Percentiles rank a stretch among this genome's conserved stretches.
These are phyloP conservation scores for Ariopsis seemanni DNA, from an alignment of 2,113 vertebrate genomes.

Conservation along the genomic window DNA sequence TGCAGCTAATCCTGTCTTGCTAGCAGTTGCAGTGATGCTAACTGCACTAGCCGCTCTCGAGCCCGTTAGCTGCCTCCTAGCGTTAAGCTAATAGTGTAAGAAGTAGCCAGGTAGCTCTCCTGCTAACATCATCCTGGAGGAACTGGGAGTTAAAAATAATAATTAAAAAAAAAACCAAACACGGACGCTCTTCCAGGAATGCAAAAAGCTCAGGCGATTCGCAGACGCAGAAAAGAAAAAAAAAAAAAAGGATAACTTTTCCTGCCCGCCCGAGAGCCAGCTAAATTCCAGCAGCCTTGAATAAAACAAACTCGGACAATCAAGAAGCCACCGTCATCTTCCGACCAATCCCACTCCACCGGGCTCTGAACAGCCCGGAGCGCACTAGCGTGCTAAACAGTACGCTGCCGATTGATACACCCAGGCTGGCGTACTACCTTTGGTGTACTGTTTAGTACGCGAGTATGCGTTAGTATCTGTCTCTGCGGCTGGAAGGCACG, in stretches of 20 bases:
- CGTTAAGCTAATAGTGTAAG: not conserved
- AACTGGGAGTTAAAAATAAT: no score
- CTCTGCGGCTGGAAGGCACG: slow-evolving; percentile 45
- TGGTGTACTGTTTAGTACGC: not conserved
- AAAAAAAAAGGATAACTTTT: slow-evolving; percentile 19
- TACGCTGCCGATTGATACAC: no score
- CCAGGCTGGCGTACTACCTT: not conserved
- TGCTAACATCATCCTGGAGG: slow-evolving; percentile 11
- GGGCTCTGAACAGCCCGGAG: not conserved
- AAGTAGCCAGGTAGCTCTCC: slow-evolving; percentile 32
- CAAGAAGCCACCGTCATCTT: slow-evolving; percentile 60
- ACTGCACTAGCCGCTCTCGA: not conserved
- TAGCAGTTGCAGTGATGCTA: not conserved
- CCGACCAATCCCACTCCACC: slow-evolving; percentile 51
- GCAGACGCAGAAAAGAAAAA: not conserved
- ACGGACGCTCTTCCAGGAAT: not conserved
- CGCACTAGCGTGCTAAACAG: not conserved
- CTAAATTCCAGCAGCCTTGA: slow-evolving; percentile 47
- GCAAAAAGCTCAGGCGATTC: no score
- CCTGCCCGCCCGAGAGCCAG: not conserved
- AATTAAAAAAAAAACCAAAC: not conserved
- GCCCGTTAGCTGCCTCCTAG: not conserved
- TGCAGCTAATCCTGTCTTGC: slow-evolving; percentile 28
- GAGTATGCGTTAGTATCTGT: slow-evolving; percentile 32
- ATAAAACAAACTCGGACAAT: slow-evolving; percentile 56